phyloP scores from a whole-genome alignment of 2,113 vertebrate species.

The Hippocampus barbouri region DNA sequence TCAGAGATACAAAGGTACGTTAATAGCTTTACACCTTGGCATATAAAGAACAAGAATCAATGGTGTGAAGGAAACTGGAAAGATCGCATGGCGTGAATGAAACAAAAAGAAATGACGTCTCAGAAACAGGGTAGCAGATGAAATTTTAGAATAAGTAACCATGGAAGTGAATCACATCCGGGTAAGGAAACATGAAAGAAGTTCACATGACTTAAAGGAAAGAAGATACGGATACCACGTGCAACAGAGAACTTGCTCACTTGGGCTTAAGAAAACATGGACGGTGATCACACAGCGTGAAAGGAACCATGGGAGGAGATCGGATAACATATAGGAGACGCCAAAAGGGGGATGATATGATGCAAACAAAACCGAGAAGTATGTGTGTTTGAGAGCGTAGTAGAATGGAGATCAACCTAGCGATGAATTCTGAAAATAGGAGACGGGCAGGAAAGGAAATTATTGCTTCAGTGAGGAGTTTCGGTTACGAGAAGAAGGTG shows the following conservation, averaged over 20 bases:
- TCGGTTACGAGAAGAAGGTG: not conserved
- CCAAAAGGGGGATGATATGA: not conserved
- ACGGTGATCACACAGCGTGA: not conserved
- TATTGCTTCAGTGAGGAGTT: not conserved
- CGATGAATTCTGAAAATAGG: not conserved
- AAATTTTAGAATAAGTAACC: not conserved
- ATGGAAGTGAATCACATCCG: not conserved
- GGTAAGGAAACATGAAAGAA: not conserved
- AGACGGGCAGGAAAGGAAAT: not conserved
- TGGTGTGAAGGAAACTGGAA: not conserved
- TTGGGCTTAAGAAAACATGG: not conserved
- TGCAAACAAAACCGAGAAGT: not conserved
- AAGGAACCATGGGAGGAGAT: not conserved
- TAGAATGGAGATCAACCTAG: not conserved
- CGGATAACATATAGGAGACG: not conserved
- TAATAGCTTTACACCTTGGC: slow-evolving; percentile 33
- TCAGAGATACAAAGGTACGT: slow-evolving; percentile 34
- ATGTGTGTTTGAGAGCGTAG: not conserved
- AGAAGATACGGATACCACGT: not conserved
- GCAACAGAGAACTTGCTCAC: not conserved
- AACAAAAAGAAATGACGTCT: not conserved
- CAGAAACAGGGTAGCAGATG: not conserved
- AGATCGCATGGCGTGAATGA: not conserved
- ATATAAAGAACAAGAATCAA: not conserved
- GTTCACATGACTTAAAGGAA: not conserved